A percentile compares a stretch with the other conserved stretches of the same genome.
These are phyloP conservation scores for Rhabdomys pumilio DNA, from an alignment of 2,797 vertebrate genomes.

Conservation along the genomic window DNA sequence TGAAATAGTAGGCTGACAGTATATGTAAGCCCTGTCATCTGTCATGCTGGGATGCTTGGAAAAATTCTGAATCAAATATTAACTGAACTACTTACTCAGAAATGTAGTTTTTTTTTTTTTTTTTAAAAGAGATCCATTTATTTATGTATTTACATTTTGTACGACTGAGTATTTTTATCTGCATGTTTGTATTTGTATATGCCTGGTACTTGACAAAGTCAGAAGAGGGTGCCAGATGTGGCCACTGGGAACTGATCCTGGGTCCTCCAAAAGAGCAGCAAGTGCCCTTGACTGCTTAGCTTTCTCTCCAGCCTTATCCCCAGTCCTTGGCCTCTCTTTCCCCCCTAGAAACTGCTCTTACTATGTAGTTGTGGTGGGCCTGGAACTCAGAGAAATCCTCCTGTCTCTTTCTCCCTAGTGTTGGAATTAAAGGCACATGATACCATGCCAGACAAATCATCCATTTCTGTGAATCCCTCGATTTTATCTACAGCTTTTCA, in stretches of 20 bases:
- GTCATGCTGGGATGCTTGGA: conserved; percentile 2
- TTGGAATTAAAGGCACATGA: not conserved
- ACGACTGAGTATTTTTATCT: not conserved
- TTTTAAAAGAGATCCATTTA: not conserved
- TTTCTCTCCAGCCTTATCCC: not conserved
- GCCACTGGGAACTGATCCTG: not conserved
- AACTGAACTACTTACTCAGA: conserved; percentile 36
- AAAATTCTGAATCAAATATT: conserved; percentile 58
- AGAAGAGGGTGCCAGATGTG: not conserved
- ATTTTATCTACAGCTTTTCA: not conserved
- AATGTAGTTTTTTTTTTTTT: not conserved
- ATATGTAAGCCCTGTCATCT: not conserved
- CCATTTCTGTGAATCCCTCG: not conserved
- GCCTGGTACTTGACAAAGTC: not conserved
- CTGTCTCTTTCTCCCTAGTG: not conserved
- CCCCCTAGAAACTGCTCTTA: not conserved
- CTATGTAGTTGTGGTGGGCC: not conserved
- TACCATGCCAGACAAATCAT: not conserved
- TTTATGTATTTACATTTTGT: not conserved
- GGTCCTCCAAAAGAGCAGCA: not conserved
- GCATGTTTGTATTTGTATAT: not conserved
- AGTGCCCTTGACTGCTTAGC: not conserved
- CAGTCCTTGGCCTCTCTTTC: not conserved
- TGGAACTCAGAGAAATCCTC: not conserved
- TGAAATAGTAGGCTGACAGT: not conserved